Evolutionary conservation across 2,113 vertebrate species (phyloP), one percentile per base, ranked within the genome.

Genomic region (Calypte anna): DNA sequence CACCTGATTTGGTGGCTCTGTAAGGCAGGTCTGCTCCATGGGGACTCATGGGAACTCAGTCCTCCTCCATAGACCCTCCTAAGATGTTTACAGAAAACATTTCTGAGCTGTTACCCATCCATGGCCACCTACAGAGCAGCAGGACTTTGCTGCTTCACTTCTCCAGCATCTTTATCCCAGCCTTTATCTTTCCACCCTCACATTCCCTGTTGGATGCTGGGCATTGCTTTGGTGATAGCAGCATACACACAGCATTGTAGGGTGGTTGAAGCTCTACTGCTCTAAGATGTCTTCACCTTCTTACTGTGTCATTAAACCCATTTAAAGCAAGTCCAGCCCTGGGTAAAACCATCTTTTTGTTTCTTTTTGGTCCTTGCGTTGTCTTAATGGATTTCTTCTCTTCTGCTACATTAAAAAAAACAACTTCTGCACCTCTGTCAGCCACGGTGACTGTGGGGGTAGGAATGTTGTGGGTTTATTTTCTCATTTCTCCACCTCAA

Each of bases 361-460:
- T 33, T 64, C 9, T 40, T 4, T 57, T 82, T 62, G 30, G 12
- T 30, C 10, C 24, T 62, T 57, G 25, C 4, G 1, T 15, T 66
- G 44, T 54, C 51, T 64, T 10, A 59, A 36, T 50, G 51, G 12
- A 14, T 25, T 58, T 75, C 30, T 67, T 50, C 21, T 50, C 24
- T 9, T 72, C 55, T 16, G 24, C 7, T 14, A 1, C 19, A 38
- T 62, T 62, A 33, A 13, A 12, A 53, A 48, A 48, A 16, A 23
- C 58, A n/a, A 3, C 64, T 61, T 61, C 44, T 28, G 3, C 7
- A 0, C 53, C 25, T 33, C 16, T 40, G 0, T 0, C n/a, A 11
- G 6, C 24, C 24, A 9, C 44, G 19, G 48, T 10, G 27, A 40
- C 27, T 46, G 28, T 8, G 27, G 75, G 21, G 38, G 50, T 5